A percentile compares a stretch with the other conserved stretches of the same genome.
Conservation (phyloP, 2,113 vertebrate species). For the Prolemur simus region DNA sequence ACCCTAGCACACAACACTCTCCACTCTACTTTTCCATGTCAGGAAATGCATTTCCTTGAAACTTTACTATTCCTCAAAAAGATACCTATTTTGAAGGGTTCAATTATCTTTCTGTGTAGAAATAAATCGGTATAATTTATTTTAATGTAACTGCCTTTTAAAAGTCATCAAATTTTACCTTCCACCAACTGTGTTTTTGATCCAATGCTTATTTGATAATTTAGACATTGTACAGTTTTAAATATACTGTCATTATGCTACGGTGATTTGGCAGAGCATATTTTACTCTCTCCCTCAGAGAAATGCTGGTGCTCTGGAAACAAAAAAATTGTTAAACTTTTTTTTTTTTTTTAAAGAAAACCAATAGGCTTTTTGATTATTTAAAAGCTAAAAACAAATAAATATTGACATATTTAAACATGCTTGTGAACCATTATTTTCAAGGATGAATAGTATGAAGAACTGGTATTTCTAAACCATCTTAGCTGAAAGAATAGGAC, state of each 20-base stretch:
- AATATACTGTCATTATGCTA: neutral
- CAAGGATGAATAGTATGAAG: slow-evolving; percentile 58
- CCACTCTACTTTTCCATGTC: neutral
- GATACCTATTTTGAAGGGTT: neutral
- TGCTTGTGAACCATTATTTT: slow-evolving; percentile 6
- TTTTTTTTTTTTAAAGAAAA: neutral
- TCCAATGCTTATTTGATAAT: neutral
- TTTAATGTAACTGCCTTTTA: neutral
- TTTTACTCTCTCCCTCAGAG: neutral
- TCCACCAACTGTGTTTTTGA: neutral
- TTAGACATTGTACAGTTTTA: neutral
- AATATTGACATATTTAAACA: neutral
- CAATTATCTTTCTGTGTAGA: neutral
- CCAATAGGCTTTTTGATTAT: neutral
- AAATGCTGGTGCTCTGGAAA: neutral
- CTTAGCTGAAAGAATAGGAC: slow-evolving; percentile 55
- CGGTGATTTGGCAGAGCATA: neutral
- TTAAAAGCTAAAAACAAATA: slow-evolving; percentile 42
- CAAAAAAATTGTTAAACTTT: neutral
- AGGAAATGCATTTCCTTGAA: neutral
- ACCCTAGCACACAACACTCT: neutral
- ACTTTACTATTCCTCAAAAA: neutral
- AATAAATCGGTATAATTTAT: neutral
- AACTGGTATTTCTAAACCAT: slow-evolving; percentile 62
- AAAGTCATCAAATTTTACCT: neutral